Base-by-base conservation (phyloP, 2,888 invertebrate species). In the Ectemnius cavifrons region DNA sequence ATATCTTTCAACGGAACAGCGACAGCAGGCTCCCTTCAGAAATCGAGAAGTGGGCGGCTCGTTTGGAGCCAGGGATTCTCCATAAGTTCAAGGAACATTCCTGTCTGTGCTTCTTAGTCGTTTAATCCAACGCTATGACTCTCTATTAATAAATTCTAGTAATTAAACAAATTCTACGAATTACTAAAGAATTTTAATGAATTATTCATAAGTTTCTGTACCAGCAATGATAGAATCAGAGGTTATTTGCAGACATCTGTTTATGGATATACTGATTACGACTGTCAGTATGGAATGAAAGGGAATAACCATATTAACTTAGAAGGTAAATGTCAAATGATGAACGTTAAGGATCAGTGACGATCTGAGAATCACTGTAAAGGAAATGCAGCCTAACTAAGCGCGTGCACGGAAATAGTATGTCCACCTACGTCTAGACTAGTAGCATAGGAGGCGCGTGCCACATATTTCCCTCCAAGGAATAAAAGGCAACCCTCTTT, bases 391-490 rank as follows among this genome's bases (percentile, higher is more conserved):
- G 56, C 37, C 37, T 61, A 69, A 77, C 69, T 69, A 37, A 16
- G 73, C 57, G 46, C 62, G 37, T 66, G 63, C 70, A 61, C 67
- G 77, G 71, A 66, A 77, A 73, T 73, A 77, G 71, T 68, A 18
- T 13, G 59, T 61, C 78, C 74, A 77, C 77, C 73, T 62, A 60
- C 66, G 49, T 71, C 68, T 72, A 66, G 69, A 67, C 63, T 37
- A 56, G 37, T 60, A 75, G 75, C 79, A 73, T 79, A 79, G 72
- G 79, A 76, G 67, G 71, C 76, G 73, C 76, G 73, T 81, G 75
- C 69, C 78, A 70, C 67, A 73, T 72, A 72, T 72, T 81, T 77
- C 72, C 74, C 77, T 57, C 47, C 47, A 66, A 63, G 67, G 61
- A 60, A 72, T 59, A 74, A 75, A 76, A 76, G 58, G 49, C 64